Evolutionary conservation across 2,113 vertebrate genomes (phyloP), one percentile per base, ranked within the genome.

Genomic region (Probosciger aterrimus): DNA sequence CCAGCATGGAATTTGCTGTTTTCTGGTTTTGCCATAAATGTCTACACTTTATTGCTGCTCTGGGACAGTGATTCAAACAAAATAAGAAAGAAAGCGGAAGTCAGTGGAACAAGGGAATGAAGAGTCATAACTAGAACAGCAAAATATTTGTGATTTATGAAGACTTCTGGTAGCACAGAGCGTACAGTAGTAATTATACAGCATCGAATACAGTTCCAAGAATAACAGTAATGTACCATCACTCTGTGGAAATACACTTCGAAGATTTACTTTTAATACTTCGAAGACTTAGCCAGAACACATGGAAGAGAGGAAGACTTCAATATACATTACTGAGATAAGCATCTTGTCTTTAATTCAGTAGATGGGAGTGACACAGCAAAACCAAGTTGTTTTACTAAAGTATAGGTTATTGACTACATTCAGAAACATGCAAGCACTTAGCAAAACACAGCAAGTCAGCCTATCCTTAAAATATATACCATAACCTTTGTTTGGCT

Each of bases 131-230:
- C n/a, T 23, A 68, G 57, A 82, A 52, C 17, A 85, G 23, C 39
- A 84, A 95, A 90, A 86, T 92, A 82, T 93, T 88, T 92, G n/a
- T 95, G 89, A 94, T 84, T 95, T 86, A 92, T 88, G 50, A 93
- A 82, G 50, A 46, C 8, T 90, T 75, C 74, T 67, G 57, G 27
- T 59, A 80, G 60, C 41, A 49, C 53, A 84, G 80, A 71, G 17
- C 35, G 65, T 75, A 76, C 11, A 43, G 65, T 14, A 67, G 50
- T 63, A 88, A 82, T 92, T 91, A 90, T 37, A 77, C 14, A 77
- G 39, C 52, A 76, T 53, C 81, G 80, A 92, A 41, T 68, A 50
- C 7, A 71, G 62, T 41, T 90, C 43, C n/a, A 83, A 88, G 91
- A 93, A 87, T 75, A 95, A 92, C 16, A 86, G 74, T 28, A 71